Conservation (phyloP, 2,113 vertebrate species). For the Boulengeromyrus knoepffleri region DNA sequence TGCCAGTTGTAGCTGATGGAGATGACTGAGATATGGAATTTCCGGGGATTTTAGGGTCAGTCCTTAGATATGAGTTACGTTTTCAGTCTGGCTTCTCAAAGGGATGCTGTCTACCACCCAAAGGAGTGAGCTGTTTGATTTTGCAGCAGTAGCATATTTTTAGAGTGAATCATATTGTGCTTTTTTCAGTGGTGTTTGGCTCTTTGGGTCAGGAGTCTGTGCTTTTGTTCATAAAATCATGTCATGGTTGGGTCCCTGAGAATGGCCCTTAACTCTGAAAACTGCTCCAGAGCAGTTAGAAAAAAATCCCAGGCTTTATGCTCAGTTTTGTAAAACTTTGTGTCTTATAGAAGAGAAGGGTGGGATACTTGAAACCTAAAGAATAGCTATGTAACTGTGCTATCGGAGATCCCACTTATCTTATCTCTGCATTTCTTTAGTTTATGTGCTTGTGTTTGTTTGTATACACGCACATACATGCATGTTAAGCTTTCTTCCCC, state of each 20-base stretch:
- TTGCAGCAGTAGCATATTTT: background rate
- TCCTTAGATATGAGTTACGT: background rate
- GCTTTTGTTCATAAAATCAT: background rate
- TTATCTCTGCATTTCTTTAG: background rate
- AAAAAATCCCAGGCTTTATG: background rate
- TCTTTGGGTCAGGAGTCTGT: background rate
- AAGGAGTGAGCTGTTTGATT: background rate
- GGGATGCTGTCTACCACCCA: slow-evolving; percentile 13
- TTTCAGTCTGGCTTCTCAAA: slow-evolving; percentile 26
- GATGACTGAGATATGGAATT: background rate
- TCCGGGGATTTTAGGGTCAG: background rate
- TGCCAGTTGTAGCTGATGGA: background rate
- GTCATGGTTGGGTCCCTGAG: background rate
- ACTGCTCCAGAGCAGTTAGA: background rate
- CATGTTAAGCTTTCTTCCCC: background rate
- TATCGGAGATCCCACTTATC: background rate
- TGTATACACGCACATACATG: background rate
- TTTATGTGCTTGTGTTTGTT: background rate
- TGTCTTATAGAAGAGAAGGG: background rate
- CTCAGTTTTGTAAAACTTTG: background rate
- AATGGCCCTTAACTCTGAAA: background rate
- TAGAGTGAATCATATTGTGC: background rate
- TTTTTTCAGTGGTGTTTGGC: background rate
- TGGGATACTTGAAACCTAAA: background rate
- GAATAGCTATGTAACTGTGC: background rate